A percentile compares a stretch with the other conserved stretches of the same genome.
Conservation (phyloP, 1,140 invertebrate genomes). For the Matsumurasca onukii region DNA sequence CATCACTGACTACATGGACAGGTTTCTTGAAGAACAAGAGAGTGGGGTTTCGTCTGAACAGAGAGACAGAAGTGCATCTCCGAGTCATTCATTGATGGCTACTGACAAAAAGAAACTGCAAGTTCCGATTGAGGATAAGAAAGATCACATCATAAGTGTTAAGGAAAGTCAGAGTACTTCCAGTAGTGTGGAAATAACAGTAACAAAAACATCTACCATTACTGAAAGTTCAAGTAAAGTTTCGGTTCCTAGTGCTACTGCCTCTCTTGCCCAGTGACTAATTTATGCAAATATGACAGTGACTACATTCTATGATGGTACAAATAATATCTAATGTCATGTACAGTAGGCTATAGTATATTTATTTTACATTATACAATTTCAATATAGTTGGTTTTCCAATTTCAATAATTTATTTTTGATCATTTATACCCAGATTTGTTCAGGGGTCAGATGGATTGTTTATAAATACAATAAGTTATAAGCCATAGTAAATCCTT, state of each 20-base stretch:
- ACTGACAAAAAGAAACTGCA: conserved; percentile 61
- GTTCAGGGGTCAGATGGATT: too few species aligned
- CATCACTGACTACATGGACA: conserved; percentile 83
- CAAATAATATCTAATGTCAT: background rate
- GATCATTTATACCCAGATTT: too few species aligned
- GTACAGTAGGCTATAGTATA: background rate
- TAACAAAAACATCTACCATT: conserved; percentile 2
- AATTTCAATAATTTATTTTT: too few species aligned
- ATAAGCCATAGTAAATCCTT: too few species aligned
- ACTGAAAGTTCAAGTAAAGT: conserved; percentile 3
- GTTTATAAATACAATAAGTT: too few species aligned
- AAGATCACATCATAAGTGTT: conserved; percentile 8
- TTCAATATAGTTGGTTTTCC: too few species aligned
- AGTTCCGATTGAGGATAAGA: conserved; percentile 40
- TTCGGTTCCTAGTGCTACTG: background rate
- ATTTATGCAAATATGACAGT: conserved; percentile 23
- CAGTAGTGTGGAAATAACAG: conserved; percentile 12
- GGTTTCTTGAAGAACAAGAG: conserved; percentile 82
- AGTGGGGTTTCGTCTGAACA: conserved; percentile 38
- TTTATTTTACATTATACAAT: too few species aligned
- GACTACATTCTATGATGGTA: background rate
- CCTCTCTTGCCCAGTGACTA: background rate
- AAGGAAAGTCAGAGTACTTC: background rate
- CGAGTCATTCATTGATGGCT: conserved; percentile 62
- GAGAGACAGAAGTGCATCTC: conserved; percentile 46